Evolutionary conservation across 2,888 invertebrate genomes (phyloP), one percentile per base, ranked within the genome.

Genomic region (Blastobasis lacticolella): DNA sequence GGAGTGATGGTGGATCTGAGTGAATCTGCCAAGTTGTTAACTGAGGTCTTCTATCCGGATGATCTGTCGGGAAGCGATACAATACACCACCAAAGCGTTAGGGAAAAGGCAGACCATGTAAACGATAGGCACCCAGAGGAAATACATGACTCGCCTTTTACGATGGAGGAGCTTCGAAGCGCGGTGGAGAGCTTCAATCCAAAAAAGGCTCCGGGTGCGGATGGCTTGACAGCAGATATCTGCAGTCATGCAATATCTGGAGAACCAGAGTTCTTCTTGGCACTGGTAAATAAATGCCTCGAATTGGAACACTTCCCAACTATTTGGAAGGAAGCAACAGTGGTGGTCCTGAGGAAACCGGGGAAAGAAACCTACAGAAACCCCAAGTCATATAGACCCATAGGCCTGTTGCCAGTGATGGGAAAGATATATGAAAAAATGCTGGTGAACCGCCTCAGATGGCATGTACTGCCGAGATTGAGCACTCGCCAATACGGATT

Each of bases 61-160:
- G 55, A 55, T 36, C 1, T 0, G 6, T 4, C 8, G 6, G 37
- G 41, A 7, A 45, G 40, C 7, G 56, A 58, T 9, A 50, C 43
- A 10, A 42, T 6, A 2, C 36, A 53, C 23, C 56, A 54, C 37
- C 7, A 10, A 7, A 23, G 8, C 9, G 47, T 45, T n/a, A 38
- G 50, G 42, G 10, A 9, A 41, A 40, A 10, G 10, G 55, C 50
- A 1, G 9, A 10, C 6, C 9, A 0, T 1, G 42, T 52, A 10
- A 52, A 47, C 6, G 44, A 4, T 6, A 9, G 0, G 5, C 36
- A 10, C 0, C 42, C 44, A 43, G 44, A 43, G 1, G 41, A 50
- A n/a, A 1, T 9, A 4, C 23, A 50, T 6, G 56, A 58, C 6
- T 57, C 58, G 8, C 54, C 52, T 0, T 57, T 60, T 43, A 62